These are phyloP conservation scores for Ceratoteleas bidentatus DNA, from an alignment of 1,140 invertebrate genomes.

Conservation along the genomic window DNA sequence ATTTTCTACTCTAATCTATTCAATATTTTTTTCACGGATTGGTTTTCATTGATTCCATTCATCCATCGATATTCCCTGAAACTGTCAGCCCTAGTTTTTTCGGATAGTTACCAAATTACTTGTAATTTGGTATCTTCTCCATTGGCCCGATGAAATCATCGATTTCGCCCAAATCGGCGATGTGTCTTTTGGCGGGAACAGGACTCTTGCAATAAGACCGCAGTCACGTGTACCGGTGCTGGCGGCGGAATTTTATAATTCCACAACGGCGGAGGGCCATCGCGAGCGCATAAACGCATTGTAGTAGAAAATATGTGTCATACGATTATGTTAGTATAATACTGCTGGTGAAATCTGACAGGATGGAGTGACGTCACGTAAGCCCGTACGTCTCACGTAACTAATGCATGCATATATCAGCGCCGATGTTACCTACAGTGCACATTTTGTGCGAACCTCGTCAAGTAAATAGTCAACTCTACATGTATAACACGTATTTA, in stretches of 20 bases:
- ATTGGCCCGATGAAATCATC: too few relatives aligned
- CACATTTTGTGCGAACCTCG: slow-evolving; percentile 69
- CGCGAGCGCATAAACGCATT: slow-evolving; percentile 68
- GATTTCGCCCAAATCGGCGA: too few relatives aligned
- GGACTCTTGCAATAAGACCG: slow-evolving; percentile 19
- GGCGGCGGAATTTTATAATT: slow-evolving; percentile 57
- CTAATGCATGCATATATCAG: slow-evolving; percentile 76
- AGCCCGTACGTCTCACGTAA: slow-evolving; percentile 75
- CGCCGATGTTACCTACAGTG: slow-evolving; percentile 70
- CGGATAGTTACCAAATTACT: too few relatives aligned
- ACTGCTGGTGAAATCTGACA: slow-evolving; percentile 71
- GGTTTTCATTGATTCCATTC: too few relatives aligned
- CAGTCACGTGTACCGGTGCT: slow-evolving; percentile 11
- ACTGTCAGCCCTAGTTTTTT: too few relatives aligned
- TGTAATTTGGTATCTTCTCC: too few relatives aligned
- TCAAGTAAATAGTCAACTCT: slow-evolving; percentile 71
- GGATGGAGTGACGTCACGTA: slow-evolving; percentile 71
- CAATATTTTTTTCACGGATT: too few relatives aligned
- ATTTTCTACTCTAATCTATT: too few relatives aligned
- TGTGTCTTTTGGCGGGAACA: not conserved
- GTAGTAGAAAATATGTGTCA: slow-evolving; percentile 75
- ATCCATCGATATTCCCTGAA: too few relatives aligned
- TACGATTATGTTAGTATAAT: slow-evolving; percentile 73
- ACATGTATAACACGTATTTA: slow-evolving; percentile 70
- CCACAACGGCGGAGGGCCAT: slow-evolving; percentile 47